Evolutionary conservation across 2,888 invertebrate genomes (phyloP).

Genomic region (Autographa pulchrina): DNA sequence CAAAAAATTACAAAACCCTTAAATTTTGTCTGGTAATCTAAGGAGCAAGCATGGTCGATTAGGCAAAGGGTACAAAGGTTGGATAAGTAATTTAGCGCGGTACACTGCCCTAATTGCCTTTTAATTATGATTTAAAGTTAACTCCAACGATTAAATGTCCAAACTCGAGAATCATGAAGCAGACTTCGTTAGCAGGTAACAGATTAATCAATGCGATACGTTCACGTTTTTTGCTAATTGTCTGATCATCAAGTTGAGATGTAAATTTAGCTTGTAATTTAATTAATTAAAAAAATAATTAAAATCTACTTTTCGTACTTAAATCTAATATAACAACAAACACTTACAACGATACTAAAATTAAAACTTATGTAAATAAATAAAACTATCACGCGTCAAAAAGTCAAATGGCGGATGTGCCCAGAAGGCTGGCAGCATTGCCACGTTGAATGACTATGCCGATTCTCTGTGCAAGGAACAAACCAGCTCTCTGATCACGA

Average conservation of each 20-base stretch:
- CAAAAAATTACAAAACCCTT: neutral
- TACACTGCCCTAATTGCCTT: conserved; percentile 65
- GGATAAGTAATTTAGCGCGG: conserved; percentile 60
- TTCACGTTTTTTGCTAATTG: conserved; percentile 60
- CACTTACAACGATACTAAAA: too few relatives aligned
- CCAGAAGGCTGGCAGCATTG: too few relatives aligned
- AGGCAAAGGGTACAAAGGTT: conserved; percentile 58
- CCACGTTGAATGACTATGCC: too few relatives aligned
- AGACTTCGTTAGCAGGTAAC: conserved; percentile 60
- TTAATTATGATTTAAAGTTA: conserved; percentile 69
- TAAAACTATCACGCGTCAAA: too few relatives aligned
- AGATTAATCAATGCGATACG: conserved; percentile 60
- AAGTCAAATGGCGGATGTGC: too few relatives aligned
- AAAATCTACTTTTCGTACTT: too few relatives aligned
- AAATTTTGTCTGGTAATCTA: conserved; percentile 30
- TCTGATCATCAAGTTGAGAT: conserved; percentile 32
- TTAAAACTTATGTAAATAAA: too few relatives aligned
- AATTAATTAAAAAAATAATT: neutral
- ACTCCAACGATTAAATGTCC: conserved; percentile 52
- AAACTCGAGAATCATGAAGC: conserved; percentile 57
- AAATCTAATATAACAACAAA: too few relatives aligned
- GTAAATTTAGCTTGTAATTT: conserved; percentile 39
- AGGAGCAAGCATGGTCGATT: conserved; percentile 54
- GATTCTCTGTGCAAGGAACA: too few relatives aligned
- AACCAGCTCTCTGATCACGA: too few relatives aligned